Base-by-base conservation (phyloP, 2,888 invertebrate species). In the Odontocolon sp. region DNA sequence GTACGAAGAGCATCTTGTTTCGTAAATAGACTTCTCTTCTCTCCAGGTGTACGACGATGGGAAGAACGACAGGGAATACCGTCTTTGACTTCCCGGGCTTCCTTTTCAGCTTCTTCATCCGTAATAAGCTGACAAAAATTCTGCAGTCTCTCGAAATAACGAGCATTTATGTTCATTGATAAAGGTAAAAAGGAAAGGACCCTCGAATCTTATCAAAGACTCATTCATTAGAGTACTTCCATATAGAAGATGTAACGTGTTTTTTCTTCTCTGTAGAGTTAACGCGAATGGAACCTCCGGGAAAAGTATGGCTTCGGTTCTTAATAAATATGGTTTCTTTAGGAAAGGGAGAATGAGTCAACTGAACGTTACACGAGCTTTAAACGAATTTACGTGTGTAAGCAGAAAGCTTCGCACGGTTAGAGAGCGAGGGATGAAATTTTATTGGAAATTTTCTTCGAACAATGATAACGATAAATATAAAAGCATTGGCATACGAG, bases 241-340 rank as follows among this genome's bases (percentile, higher is more conserved):
- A 18, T 6, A 14, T 38, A 21, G 11, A 28, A 56, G 40, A 42
- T 42, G 42, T 8, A 14, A 28, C 33, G 11, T 5, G 26, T 31
- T 40, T 52, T 33, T 31, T 67, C 56, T 40, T 54, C 11, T 8
- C 33, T 47, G 23, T 21, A n/a, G 69, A 75, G 31, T 70, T 66
- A 40, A 26, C 66, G 54, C 36, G 72, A 66, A 71, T 76, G 11
- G 31, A 38, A 57, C 68, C 40, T 50, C 26, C 5, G 1, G 50
- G 28, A 21, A 42, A 50, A 61, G 54, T 83, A 83, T 59, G 85
- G 85, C 85, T 87, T 87, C 86, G 77, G 74, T 83, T 85, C 82
- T 85, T 84, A 82, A 85, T 84, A 86, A 87, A 86, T 87, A 87
- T 84, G 87, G 87, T 87, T 87, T 87, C 86, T 79, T 72, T 61